phyloP scores from a whole-genome alignment of 2,888 invertebrate genomes.

The Cosmia pyralina region DNA sequence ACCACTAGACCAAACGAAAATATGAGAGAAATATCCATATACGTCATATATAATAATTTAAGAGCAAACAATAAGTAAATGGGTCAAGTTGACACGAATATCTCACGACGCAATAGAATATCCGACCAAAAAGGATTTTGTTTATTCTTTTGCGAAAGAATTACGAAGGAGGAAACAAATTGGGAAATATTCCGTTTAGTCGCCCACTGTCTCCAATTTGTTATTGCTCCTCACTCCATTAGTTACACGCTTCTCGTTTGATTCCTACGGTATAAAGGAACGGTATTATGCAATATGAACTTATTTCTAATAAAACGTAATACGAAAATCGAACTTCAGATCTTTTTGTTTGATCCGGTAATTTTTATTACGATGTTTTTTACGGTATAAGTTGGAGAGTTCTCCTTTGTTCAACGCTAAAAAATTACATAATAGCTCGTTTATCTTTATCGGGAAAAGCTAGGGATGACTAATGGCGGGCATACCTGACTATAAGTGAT shows the following conservation, averaged over 20 bases:
- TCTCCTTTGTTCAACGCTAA: slow-evolving; percentile 32
- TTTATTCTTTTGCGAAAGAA: slow-evolving; percentile 73
- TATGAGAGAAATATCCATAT: neutral
- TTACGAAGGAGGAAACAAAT: slow-evolving; percentile 73
- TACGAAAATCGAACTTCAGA: slow-evolving; percentile 26
- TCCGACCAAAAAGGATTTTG: slow-evolving; percentile 68
- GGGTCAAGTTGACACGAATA: slow-evolving; percentile 69
- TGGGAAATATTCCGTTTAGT: slow-evolving; percentile 76
- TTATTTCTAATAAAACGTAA: slow-evolving; percentile 45
- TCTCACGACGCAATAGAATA: slow-evolving; percentile 65
- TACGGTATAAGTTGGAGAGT: neutral
- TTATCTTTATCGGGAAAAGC: slow-evolving; percentile 49
- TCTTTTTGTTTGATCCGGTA: slow-evolving; percentile 3
- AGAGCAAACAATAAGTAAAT: slow-evolving; percentile 62
- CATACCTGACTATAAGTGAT: slow-evolving; percentile 48
- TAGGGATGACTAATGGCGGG: slow-evolving; percentile 41
- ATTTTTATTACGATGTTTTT: slow-evolving; percentile 33
- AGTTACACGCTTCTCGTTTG: slow-evolving; percentile 69
- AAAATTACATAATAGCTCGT: slow-evolving; percentile 44
- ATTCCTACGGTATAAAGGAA: slow-evolving; percentile 58
- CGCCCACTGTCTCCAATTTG: slow-evolving; percentile 75
- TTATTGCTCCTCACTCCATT: slow-evolving; percentile 76
- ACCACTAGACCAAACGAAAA: slow-evolving; percentile 7
- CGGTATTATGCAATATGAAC: slow-evolving; percentile 45
- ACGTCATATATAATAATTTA: slow-evolving; percentile 24